Percentiles rank a stretch among this genome's conserved stretches.
phyloP scores from a whole-genome alignment of 2,888 invertebrate species.

The Cacoxenus indagator region DNA sequence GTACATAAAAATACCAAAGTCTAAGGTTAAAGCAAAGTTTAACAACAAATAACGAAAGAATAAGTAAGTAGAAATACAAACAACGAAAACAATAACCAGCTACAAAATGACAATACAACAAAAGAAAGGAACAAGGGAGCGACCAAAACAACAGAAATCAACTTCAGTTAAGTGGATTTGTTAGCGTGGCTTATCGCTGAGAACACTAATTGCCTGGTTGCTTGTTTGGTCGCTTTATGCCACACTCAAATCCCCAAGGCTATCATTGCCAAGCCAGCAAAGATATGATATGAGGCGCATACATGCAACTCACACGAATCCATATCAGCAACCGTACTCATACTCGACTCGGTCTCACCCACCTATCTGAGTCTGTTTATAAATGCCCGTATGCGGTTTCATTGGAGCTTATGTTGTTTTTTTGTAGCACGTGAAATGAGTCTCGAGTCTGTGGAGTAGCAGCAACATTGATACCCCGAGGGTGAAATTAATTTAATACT shows the following conservation, averaged over 20 bases:
- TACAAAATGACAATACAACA: background rate
- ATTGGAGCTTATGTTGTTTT: constrained; percentile 2
- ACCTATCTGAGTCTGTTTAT: background rate
- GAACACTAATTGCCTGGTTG: constrained; percentile 43
- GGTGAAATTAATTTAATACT: constrained; percentile 53
- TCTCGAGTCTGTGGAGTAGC: background rate
- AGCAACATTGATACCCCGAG: constrained; percentile 26
- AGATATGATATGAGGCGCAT: constrained; percentile 1
- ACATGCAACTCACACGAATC: background rate
- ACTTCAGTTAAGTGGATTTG: constrained; percentile 32
- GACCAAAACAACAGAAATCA: background rate
- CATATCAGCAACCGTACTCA: background rate
- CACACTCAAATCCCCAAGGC: constrained; percentile 10
- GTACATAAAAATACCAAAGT: background rate
- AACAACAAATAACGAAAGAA: background rate
- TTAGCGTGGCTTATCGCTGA: constrained; percentile 38
- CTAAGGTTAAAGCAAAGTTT: background rate
- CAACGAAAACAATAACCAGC: background rate
- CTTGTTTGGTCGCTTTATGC: constrained; percentile 9
- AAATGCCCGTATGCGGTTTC: constrained; percentile 13
- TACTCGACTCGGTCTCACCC: background rate
- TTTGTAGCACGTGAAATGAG: background rate
- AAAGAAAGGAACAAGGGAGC: background rate
- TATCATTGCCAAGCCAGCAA: constrained; percentile 15
- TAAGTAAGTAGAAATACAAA: background rate